Percentiles rank a stretch among this genome's conserved stretches.
Evolutionary conservation across 2,113 vertebrate species (phyloP).

Genomic region (Phylloscopus trochilus): DNA sequence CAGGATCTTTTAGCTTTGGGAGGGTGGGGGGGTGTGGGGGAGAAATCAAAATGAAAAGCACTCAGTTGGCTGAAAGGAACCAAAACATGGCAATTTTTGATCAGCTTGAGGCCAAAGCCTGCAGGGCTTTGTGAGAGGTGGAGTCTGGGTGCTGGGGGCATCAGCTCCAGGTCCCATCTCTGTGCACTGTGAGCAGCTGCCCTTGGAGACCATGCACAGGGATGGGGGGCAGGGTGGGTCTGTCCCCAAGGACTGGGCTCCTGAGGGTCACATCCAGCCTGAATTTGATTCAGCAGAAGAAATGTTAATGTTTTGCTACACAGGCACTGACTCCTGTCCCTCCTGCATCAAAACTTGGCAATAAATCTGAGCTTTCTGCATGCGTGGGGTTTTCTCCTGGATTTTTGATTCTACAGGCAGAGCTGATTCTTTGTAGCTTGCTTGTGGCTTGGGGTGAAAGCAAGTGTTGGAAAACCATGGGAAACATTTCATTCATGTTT

Average conservation of each 20-base stretch:
- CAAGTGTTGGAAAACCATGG: neutral
- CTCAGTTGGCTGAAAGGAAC: neutral
- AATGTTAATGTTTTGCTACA: rapidly evolving
- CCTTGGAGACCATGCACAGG: neutral
- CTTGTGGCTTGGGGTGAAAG: neutral
- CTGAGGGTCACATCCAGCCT: neutral
- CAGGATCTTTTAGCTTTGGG: neutral
- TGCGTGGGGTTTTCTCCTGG: rapidly evolving
- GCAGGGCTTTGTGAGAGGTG: rapidly evolving
- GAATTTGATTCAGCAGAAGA: neutral
- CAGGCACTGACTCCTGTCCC: neutral
- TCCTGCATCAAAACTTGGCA: neutral
- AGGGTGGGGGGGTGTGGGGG: rapidly evolving
- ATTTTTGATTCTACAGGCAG: neutral
- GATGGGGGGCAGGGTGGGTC: neutral
- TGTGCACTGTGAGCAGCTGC: neutral
- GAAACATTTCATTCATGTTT: neutral
- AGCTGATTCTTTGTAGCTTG: neutral
- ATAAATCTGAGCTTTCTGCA: neutral
- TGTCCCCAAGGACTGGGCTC: neutral
- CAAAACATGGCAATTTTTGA: neutral
- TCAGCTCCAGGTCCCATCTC: neutral
- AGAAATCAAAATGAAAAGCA: neutral
- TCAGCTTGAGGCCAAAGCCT: neutral
- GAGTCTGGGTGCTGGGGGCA: neutral